These are phyloP conservation scores for Griposia aprilina DNA, from an alignment of 2,888 invertebrate genomes.

Conservation along the genomic window DNA sequence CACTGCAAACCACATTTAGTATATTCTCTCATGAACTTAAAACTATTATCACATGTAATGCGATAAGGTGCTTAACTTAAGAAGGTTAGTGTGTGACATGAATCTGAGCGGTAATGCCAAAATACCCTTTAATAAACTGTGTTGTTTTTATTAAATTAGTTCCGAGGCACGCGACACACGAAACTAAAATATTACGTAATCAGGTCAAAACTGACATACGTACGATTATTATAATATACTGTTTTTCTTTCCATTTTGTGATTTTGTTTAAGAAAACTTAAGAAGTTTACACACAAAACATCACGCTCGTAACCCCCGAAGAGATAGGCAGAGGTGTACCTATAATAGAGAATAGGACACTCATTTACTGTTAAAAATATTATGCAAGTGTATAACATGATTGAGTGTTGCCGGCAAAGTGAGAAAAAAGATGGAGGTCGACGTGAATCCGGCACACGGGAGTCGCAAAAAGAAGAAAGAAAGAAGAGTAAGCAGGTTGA, in stretches of 20 bases:
- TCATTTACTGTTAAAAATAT: too few relatives aligned
- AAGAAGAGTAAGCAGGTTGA: background rate
- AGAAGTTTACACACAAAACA: background rate
- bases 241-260: slow-evolving; percentile 41
- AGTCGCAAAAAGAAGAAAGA: too few relatives aligned
- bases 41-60: slow-evolving; percentile 73
- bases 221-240: slow-evolving; percentile 53
- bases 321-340: background rate
- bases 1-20: slow-evolving; percentile 38
- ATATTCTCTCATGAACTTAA: slow-evolving; percentile 45
- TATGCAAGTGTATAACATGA: too few relatives aligned
- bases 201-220: slow-evolving; percentile 81
- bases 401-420: too few relatives aligned
- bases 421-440: too few relatives aligned
- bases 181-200: slow-evolving; percentile 78
- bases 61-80: slow-evolving; percentile 77
- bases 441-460: too few relatives aligned
- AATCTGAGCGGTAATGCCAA: slow-evolving; percentile 82
- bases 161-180: slow-evolving; percentile 86
- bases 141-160: slow-evolving; percentile 90
- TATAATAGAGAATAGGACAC: background rate
- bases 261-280: background rate
- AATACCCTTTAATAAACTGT: slow-evolving; percentile 86
- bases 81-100: slow-evolving; percentile 78
- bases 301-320: background rate